A percentile compares a stretch with the other conserved stretches of the same genome.
Conservation (phyloP, 2,797 vertebrate genomes). For the Melanotaenia nigrans region DNA sequence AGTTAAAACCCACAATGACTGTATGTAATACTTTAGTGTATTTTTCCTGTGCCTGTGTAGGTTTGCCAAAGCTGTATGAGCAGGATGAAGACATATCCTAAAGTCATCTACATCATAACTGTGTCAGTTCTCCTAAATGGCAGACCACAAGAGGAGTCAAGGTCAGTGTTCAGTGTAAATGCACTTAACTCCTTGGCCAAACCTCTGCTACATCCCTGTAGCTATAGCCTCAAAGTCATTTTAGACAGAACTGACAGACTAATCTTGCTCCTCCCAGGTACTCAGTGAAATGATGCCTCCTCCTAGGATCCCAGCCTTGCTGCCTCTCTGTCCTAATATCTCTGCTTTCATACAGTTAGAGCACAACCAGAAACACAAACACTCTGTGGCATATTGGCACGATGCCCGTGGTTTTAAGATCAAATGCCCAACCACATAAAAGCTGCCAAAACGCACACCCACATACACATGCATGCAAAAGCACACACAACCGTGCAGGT, state of each 20-base stretch:
- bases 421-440: conserved; percentile 64
- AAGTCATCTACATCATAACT: conserved; percentile 30
- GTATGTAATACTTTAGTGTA: conserved; percentile 10
- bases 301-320: conserved; percentile 61
- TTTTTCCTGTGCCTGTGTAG: conserved; percentile 13
- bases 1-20: not conserved
- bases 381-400: conserved; percentile 63
- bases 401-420: conserved; percentile 64
- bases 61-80: conserved; percentile 16
- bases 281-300: conserved; percentile 73
- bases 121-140: conserved; percentile 48
- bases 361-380: conserved; percentile 66
- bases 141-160: conserved; percentile 60
- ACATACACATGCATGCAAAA: not conserved
- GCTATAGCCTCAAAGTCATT: conserved; percentile 74
- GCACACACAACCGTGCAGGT: conserved; percentile 4
- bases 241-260: conserved; percentile 74
- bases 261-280: conserved; percentile 74
- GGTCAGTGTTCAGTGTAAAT: conserved; percentile 67
- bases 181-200: conserved; percentile 67
- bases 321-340: conserved; percentile 64
- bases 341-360: conserved; percentile 54
- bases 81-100: not conserved
- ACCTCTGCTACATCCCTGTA: conserved; percentile 64
- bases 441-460: conserved; percentile 48